phyloP scores from a whole-genome alignment of 2,113 vertebrate genomes.

The Octodon degus region DNA sequence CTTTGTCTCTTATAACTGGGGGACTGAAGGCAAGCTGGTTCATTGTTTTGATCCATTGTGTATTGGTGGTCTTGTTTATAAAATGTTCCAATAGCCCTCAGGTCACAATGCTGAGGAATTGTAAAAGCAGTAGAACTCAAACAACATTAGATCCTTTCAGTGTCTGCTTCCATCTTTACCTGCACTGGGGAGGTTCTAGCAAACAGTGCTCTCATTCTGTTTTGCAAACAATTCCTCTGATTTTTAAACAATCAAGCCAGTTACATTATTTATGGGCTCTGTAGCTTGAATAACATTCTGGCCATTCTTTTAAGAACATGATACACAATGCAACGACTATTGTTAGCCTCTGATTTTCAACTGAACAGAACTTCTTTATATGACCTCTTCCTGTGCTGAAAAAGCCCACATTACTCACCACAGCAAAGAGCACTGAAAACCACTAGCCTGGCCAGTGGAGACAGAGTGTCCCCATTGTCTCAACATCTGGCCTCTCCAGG shows the following conservation, averaged over 20 bases:
- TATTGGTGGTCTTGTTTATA: neutral
- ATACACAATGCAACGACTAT: neutral
- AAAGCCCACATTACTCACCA: constrained; percentile 35
- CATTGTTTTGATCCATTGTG: neutral
- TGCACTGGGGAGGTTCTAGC: neutral
- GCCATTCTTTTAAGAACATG: neutral
- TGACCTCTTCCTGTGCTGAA: neutral
- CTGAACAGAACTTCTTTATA: neutral
- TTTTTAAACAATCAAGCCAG: neutral
- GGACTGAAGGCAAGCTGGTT: neutral
- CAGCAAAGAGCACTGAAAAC: constrained; percentile 56
- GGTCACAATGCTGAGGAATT: neutral
- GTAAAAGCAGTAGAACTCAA: neutral
- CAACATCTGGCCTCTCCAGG: constrained; percentile 75
- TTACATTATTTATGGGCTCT: neutral
- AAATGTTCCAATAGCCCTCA: neutral
- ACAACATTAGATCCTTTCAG: neutral
- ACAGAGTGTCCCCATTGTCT: constrained; percentile 74
- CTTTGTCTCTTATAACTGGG: neutral
- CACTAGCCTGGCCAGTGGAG: constrained; percentile 56
- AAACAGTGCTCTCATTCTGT: neutral
- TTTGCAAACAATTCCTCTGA: neutral
- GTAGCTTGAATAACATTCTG: neutral
- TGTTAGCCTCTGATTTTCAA: neutral
- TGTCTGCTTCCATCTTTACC: neutral